These are phyloP conservation scores for Nesidiocoris tenuis DNA, from an alignment of 2,888 invertebrate species.

Conservation along the genomic window DNA sequence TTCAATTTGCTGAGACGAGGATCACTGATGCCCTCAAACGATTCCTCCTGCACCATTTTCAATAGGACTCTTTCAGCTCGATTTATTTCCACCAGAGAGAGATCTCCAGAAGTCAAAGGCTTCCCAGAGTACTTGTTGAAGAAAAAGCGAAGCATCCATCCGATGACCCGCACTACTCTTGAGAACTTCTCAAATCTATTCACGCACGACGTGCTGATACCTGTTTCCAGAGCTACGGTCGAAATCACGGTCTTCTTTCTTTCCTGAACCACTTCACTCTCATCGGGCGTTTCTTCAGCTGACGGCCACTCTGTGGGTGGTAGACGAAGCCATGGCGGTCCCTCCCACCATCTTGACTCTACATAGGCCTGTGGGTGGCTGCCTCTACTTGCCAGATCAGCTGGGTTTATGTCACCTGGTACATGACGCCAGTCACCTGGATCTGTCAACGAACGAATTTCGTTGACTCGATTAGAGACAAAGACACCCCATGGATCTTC, in stretches of 20 bases:
- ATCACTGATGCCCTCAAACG: not conserved
- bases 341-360: not conserved
- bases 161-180: not conserved
- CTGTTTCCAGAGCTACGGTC: not conserved
- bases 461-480: slow-evolving; percentile 51
- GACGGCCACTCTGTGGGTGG: too few relatives aligned
- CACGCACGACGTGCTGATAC: too few relatives aligned
- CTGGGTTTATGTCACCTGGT: slow-evolving; percentile 52
- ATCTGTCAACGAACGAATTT: slow-evolving; percentile 50
- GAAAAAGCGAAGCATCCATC: not conserved
- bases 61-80: not conserved
- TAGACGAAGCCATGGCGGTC: too few relatives aligned
- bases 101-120: not conserved
- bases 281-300: too few relatives aligned
- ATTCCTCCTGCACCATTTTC: not conserved
- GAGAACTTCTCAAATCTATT: not conserved
- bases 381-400: slow-evolving; percentile 54
- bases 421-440: slow-evolving; percentile 51
- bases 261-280: slow-evolving; percentile 28
- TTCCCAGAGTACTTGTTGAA: slow-evolving; percentile 3
- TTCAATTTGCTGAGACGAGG: not conserved
- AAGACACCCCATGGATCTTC: slow-evolving; percentile 51
- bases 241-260: slow-evolving; percentile 26
- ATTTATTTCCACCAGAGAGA: not conserved
- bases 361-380: too few relatives aligned